phyloP scores from a whole-genome alignment of 2,888 invertebrate genomes.

The Eupithecia dodoneata region DNA sequence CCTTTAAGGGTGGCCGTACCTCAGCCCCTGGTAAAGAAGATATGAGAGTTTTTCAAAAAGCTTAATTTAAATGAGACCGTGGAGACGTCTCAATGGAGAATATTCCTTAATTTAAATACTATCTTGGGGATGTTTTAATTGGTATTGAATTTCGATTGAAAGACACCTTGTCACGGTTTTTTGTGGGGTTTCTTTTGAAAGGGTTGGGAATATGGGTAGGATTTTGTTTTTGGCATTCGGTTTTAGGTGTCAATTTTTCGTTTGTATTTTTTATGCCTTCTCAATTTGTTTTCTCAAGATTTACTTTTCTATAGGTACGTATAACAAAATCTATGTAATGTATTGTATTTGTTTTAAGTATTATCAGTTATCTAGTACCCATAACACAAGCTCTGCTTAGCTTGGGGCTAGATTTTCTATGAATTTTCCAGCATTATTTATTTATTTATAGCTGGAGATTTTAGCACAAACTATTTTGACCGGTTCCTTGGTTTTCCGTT shows the following conservation, averaged over 20 bases:
- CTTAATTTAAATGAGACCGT: conserved; percentile 83
- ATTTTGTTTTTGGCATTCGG: conserved; percentile 4
- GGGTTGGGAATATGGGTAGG: conserved; percentile 9
- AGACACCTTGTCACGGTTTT: conserved; percentile 54
- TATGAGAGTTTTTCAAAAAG: conserved; percentile 84
- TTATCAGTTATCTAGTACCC: too few relatives aligned
- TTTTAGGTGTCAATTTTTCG: background rate
- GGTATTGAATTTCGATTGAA: conserved; percentile 82
- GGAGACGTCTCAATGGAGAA: conserved; percentile 78
- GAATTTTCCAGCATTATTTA: too few relatives aligned
- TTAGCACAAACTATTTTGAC: background rate
- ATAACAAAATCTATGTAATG: too few relatives aligned
- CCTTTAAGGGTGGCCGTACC: conserved; percentile 58
- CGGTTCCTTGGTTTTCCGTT: background rate
- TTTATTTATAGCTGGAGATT: background rate
- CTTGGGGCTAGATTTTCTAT: too few relatives aligned
- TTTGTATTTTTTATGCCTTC: conserved; percentile 4
- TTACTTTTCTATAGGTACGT: background rate
- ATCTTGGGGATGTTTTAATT: conserved; percentile 77
- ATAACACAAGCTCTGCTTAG: too few relatives aligned
- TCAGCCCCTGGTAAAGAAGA: conserved; percentile 80
- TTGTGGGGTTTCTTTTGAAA: conserved; percentile 23
- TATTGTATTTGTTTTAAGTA: too few relatives aligned
- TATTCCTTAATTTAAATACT: conserved; percentile 83
- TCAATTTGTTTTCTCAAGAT: background rate